phyloP scores from a whole-genome alignment of 1,140 invertebrate genomes.

The Cyphomyrmex costatus region DNA sequence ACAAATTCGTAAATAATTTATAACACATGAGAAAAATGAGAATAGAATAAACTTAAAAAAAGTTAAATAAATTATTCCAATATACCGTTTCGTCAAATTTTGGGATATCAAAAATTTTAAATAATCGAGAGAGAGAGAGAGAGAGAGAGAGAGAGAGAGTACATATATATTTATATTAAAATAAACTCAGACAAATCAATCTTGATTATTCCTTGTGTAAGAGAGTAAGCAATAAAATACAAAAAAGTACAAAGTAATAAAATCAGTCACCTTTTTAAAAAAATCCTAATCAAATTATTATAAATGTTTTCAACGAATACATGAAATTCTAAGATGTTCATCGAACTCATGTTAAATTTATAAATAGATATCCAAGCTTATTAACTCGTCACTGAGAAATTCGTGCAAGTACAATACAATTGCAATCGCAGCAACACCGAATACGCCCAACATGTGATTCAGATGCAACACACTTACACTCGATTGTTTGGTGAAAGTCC shows the following conservation, averaged over 20 bases:
- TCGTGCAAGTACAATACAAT: not conserved
- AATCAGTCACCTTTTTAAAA: not conserved
- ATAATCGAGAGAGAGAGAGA: too few relatives aligned
- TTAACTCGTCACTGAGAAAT: not conserved
- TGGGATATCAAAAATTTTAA: not conserved
- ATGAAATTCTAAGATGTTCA: not conserved
- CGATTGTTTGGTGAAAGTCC: conserved; percentile 80
- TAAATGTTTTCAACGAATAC: not conserved
- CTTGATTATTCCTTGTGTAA: not conserved
- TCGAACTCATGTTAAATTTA: not conserved
- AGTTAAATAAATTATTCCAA: conserved; percentile 1
- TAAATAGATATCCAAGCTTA: not conserved
- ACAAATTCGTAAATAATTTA: not conserved
- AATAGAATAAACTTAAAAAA: not conserved
- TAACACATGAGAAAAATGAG: not conserved
- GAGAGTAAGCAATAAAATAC: not conserved
- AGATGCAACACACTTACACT: conserved; percentile 49
- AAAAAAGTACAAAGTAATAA: not conserved
- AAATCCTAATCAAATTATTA: not conserved
- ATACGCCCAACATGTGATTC: conserved; percentile 26
- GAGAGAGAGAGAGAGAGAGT: too few relatives aligned
- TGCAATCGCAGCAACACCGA: not conserved
- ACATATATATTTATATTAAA: too few relatives aligned
- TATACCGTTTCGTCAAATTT: not conserved
- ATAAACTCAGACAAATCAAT: not conserved